Conservation (phyloP, 37 sponge, comb jelly and placozoan genomes). For the Lycopodina hypogea region DNA sequence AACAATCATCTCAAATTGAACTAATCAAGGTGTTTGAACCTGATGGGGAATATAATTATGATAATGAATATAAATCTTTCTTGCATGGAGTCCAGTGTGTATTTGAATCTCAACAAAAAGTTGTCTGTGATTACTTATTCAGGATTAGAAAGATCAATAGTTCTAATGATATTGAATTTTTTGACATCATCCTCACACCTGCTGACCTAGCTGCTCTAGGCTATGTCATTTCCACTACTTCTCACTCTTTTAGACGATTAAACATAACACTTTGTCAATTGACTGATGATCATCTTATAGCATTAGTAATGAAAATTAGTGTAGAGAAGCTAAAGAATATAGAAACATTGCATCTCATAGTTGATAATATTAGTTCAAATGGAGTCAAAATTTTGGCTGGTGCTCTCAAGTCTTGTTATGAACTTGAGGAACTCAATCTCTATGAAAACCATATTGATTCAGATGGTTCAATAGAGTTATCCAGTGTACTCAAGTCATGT, state of each 20-base stretch:
- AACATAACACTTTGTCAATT: background rate
- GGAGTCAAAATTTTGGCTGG: background rate
- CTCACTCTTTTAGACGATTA: background rate
- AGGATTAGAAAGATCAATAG: background rate
- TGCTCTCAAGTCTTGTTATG: background rate
- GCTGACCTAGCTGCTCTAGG: too few relatives aligned
- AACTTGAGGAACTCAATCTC: background rate
- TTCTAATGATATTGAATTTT: too few relatives aligned
- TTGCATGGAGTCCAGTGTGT: slow-evolving; percentile 6
- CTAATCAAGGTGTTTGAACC: background rate
- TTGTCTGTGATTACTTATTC: background rate
- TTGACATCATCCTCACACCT: background rate
- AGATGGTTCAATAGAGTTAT: background rate
- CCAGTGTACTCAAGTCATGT: background rate
- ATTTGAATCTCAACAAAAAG: background rate
- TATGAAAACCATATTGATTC: background rate
- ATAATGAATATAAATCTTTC: background rate
- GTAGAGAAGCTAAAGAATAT: background rate
- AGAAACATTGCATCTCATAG: too few relatives aligned
- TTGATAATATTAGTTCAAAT: too few relatives aligned
- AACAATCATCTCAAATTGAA: background rate
- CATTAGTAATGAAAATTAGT: background rate
- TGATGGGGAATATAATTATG: too few relatives aligned
- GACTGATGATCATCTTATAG: background rate
- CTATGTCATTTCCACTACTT: background rate